Evolutionary conservation across 1,140 invertebrate genomes (phyloP), one percentile per base, ranked within the genome.

Genomic region (Paralvinella palmiformis): DNA sequence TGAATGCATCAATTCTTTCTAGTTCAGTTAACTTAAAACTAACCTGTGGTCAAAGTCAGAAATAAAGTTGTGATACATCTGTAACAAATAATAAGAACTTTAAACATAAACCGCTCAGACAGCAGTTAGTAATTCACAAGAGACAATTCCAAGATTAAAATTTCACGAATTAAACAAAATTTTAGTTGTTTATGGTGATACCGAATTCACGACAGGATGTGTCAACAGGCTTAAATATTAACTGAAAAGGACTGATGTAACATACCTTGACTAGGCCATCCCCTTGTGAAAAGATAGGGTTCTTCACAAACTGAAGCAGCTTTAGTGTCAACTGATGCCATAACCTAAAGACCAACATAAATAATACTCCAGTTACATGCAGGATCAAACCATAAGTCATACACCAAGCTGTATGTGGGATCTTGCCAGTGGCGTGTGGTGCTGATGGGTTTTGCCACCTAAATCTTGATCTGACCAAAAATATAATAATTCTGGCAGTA

Each of bases 241-340:
- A 10, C 10, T 53, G 24, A 24, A 22, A 15, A 53, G 50, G 13
- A 22, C n/a, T n/a, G 50, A 22, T 7, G 50, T 13, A 53, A 66
- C 62, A 65, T 75, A 81, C 79, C 64, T 74, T 71, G 15, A 82
- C 85, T 0, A 96, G 81, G 67, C 89, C 87, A 72, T 90, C 88
- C 65, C 86, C 88, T 74, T 88, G 85, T 71, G 91, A 87, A 52
- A 95, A 81, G 0, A 86, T 79, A 13, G 90, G 87, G 77, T 89
- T 84, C 71, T 90, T 90, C 1, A 96, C 90, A 77, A 97, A 90
- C 55, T 85, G 83, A 33, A 88, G 83, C 33, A 97, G 78, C 83
- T 91, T 90, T 32, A 96, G 78, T 5, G 95, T 97, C 63, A 97
- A 78, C 81, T 97, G 94, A 85, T 97, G 94, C 94, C 94, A 98